These are phyloP conservation scores for Ptilonorhynchus violaceus DNA, from an alignment of 2,113 vertebrate genomes.

Conservation along the genomic window DNA sequence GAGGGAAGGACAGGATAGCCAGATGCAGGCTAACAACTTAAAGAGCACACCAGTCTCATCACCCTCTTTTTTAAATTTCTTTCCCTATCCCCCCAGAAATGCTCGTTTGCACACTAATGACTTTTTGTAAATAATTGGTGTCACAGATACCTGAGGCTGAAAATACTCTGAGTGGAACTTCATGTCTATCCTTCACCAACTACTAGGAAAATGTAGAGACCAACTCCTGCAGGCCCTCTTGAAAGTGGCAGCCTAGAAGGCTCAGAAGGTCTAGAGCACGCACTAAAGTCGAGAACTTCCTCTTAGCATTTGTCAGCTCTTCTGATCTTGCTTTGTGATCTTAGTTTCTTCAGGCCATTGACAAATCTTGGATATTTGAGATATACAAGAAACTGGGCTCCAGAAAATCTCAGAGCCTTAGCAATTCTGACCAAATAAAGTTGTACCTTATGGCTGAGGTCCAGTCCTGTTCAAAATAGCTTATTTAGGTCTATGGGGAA, in stretches of 20 bases:
- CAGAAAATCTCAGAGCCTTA: neutral
- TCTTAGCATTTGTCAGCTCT: neutral
- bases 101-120: neutral
- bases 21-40: neutral
- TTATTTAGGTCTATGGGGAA: neutral
- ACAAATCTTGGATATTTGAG: neutral
- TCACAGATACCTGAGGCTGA: neutral
- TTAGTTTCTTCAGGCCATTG: neutral
- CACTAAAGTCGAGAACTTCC: neutral
- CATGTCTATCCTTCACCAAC: neutral
- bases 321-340: neutral
- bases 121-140: neutral
- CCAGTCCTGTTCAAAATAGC: neutral
- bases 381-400: neutral
- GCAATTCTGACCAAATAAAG: neutral
- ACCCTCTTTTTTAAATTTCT: neutral
- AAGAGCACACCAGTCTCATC: neutral
- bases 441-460: neutral
- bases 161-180: neutral
- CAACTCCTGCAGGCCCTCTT: neutral
- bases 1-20: neutral
- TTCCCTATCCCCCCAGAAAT: neutral
- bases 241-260: neutral
- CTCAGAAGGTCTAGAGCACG: neutral
- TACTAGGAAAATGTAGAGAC: neutral